Conservation (phyloP, 2,888 invertebrate species). For the Capitulum mitella region DNA sequence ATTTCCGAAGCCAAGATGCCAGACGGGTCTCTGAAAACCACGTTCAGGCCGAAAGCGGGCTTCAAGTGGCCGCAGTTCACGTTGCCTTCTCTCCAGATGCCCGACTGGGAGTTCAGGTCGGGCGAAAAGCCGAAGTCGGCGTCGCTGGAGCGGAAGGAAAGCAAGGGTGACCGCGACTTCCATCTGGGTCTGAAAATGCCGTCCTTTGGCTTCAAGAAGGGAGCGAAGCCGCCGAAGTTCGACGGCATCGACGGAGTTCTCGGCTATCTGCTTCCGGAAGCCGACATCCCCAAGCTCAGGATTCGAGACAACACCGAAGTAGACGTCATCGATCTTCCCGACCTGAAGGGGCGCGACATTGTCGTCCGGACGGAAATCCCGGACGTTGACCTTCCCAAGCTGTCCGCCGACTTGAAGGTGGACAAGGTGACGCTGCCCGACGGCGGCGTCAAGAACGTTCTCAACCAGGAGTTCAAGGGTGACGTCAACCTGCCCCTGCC, state of each 20-base stretch:
- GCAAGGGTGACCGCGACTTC: background rate
- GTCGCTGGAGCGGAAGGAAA: background rate
- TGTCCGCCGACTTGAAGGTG: background rate
- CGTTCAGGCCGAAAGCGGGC: background rate
- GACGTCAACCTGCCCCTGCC: background rate
- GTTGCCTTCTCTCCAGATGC: background rate
- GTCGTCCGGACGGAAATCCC: background rate
- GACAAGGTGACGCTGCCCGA: background rate
- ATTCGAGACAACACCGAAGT: constrained; percentile 20
- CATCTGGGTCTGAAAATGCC: constrained; percentile 5
- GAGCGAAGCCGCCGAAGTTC: background rate
- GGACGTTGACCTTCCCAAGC: background rate
- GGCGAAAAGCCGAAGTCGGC: background rate
- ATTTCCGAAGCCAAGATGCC: constrained; percentile 26
- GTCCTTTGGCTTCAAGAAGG: constrained; percentile 12
- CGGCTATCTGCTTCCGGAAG: background rate
- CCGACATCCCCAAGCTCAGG: background rate
- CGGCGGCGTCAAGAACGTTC: background rate
- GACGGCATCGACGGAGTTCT: constrained; percentile 17
- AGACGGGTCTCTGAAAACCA: constrained; percentile 14
- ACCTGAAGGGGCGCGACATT: background rate
- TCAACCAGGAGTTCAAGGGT: background rate
- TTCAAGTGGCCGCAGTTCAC: background rate
- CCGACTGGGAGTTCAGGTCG: constrained; percentile 12
- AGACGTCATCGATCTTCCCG: constrained; percentile 1